Base-by-base conservation (phyloP, 2,113 vertebrate species). In the Hydrochoerus hydrochaeris region DNA sequence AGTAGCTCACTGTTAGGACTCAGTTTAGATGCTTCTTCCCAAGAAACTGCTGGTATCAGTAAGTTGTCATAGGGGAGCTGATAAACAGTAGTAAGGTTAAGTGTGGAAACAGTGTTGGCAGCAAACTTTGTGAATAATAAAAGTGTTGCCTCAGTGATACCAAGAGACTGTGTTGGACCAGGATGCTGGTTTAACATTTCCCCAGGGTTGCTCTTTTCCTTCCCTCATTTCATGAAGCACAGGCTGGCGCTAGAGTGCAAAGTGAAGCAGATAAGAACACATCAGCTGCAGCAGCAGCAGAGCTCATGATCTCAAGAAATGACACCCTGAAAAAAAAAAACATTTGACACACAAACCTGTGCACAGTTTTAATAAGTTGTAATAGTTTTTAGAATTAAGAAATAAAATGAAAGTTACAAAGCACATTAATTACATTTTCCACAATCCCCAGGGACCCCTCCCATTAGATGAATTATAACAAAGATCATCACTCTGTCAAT, bases 121-220 rank as follows among this genome's bases (percentile, higher is more conserved):
- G 14, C 7, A 85, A 84, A 7, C 9, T 35, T 80, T 84, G 24
- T 80, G 24, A 95, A 58, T 85, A 96, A 96, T 96, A 94, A 92
- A 90, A 77, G 8, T n/a, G 16, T 49, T 84, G 19, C 81, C 54
- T 97, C 87, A 82, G 38, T 26, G 85, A 91, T 69, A 85, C 86
- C 11, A 73, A 58, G 77, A 75, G 77, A 81, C 69, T 5, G 7
- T 7, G 67, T 14, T 63, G 46, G 85, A 93, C n/a, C n/a, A n/a
- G n/a, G n/a, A n/a, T n/a, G n/a, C n/a, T n/a, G n/a, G n/a, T n/a
- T n/a, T n/a, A n/a, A n/a, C n/a, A n/a, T n/a, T n/a, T n/a, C n/a
- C n/a, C n/a, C n/a, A n/a, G n/a, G n/a, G n/a, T n/a, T n/a, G n/a
- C n/a, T n/a, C n/a, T n/a, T n/a, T n/a, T n/a, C n/a, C n/a, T n/a